These are phyloP conservation scores for Anoncus sp. DNA, from an alignment of 2,888 invertebrate species.

Conservation along the genomic window DNA sequence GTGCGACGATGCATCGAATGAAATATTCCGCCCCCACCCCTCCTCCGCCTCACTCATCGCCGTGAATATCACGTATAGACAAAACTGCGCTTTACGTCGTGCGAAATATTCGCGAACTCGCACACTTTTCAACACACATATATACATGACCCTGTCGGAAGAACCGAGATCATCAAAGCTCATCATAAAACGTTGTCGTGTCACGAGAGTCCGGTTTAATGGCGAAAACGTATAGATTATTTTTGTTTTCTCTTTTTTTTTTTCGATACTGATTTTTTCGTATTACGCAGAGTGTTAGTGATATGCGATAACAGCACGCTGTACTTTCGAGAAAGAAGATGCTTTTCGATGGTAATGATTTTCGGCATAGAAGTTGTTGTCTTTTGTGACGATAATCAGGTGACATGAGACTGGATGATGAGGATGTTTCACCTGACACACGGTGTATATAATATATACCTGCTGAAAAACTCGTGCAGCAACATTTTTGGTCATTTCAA, in stretches of 20 bases:
- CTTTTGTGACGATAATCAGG: too few relatives aligned
- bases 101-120: slow-evolving; percentile 16
- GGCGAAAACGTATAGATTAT: slow-evolving; percentile 25
- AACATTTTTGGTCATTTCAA: neutral
- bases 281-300: too few relatives aligned
- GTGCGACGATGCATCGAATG: slow-evolving; percentile 28
- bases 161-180: slow-evolving; percentile 56
- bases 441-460: neutral
- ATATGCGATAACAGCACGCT: neutral
- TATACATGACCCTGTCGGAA: slow-evolving; percentile 17
- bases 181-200: slow-evolving; percentile 47
- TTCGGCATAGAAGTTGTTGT: too few relatives aligned
- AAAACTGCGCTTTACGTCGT: slow-evolving; percentile 34
- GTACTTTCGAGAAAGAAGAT: neutral
- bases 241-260: neutral
- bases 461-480: neutral
- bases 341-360: too few relatives aligned
- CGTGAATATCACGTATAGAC: slow-evolving; percentile 58
- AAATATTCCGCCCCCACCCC: slow-evolving; percentile 3
- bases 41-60: too few relatives aligned
- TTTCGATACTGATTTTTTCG: too few relatives aligned
- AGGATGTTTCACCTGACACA: too few relatives aligned
- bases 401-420: too few relatives aligned
- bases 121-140: slow-evolving; percentile 7
- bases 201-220: slow-evolving; percentile 32